Percentiles rank a stretch among this genome's conserved stretches.
Conservation (phyloP, 1,140 invertebrate genomes). For the Ectropis grisescens region DNA sequence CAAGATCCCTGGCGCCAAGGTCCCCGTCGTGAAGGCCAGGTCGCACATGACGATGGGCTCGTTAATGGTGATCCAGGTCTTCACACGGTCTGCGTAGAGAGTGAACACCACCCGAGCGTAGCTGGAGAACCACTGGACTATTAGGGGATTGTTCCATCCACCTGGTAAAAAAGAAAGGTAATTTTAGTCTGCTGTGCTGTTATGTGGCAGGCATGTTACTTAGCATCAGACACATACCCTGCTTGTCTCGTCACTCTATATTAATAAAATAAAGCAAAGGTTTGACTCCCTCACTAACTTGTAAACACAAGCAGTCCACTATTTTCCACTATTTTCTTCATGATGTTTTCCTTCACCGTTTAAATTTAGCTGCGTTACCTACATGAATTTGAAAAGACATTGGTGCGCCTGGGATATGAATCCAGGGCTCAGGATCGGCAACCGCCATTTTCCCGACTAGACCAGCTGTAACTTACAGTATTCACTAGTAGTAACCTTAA, state of each 20-base stretch:
- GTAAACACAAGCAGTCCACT: neutral
- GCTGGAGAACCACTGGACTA: conserved; percentile 72
- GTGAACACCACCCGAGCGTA: conserved; percentile 72
- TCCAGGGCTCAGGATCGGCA: no score
- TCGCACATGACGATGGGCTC: conserved; percentile 73
- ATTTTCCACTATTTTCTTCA: no score
- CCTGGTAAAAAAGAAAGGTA: conserved; percentile 38
- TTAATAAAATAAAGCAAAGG: neutral
- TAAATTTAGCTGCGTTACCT: neutral
- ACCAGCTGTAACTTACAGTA: no score
- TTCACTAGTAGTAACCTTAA: neutral
- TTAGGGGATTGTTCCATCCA: conserved; percentile 68
- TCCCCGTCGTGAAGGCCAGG: conserved; percentile 57
- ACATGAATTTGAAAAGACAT: no score
- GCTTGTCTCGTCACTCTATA: no score
- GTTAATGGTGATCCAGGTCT: conserved; percentile 77
- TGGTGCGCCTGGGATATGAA: no score
- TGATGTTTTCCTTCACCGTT: no score
- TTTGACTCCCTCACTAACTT: no score
- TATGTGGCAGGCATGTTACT: no score
- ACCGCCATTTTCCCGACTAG: no score
- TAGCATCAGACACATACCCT: no score
- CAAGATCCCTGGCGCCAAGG: conserved; percentile 52
- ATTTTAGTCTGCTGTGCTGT: no score
- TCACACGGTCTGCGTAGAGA: conserved; percentile 72